Conservation (phyloP, 2,888 invertebrate species). For the Falcaria lacertinaria region DNA sequence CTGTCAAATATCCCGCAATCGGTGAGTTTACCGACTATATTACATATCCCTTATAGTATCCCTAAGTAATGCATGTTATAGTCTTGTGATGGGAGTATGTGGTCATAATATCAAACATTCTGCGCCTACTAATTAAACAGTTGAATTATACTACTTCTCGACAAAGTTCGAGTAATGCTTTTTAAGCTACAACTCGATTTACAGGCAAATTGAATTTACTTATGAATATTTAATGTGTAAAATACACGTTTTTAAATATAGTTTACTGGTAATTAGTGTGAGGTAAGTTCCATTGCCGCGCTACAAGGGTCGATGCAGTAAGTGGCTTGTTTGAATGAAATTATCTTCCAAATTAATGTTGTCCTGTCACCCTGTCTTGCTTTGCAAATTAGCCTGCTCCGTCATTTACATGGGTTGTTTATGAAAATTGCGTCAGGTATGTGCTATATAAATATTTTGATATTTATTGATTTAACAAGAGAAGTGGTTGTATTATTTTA, state of each 20-base stretch:
- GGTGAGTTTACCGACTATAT: constrained; percentile 51
- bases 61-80: constrained; percentile 59
- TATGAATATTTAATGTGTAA: constrained; percentile 20
- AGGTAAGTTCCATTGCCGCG: constrained; percentile 33
- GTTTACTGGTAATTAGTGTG: constrained; percentile 12
- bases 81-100: constrained; percentile 73
- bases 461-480: too few species aligned
- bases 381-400: constrained; percentile 30
- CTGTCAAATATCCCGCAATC: constrained; percentile 90
- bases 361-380: constrained; percentile 62
- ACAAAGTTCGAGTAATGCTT: constrained; percentile 49
- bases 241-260: constrained; percentile 28
- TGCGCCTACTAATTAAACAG: constrained; percentile 52
- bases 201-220: constrained; percentile 6
- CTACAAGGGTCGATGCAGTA: constrained; percentile 20
- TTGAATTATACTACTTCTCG: constrained; percentile 25
- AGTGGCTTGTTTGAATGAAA: constrained; percentile 39
- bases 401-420: constrained; percentile 3
- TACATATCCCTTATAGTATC: constrained; percentile 10
- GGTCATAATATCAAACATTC: constrained; percentile 75
- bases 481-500: too few species aligned
- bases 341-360: constrained; percentile 24
- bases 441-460: too few species aligned
- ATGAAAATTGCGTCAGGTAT: not conserved
- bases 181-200: constrained; percentile 15